A percentile compares a stretch with the other conserved stretches of the same genome.
These are phyloP conservation scores for Drosophila antonietae DNA, from an alignment of 2,888 invertebrate species.

Conservation along the genomic window DNA sequence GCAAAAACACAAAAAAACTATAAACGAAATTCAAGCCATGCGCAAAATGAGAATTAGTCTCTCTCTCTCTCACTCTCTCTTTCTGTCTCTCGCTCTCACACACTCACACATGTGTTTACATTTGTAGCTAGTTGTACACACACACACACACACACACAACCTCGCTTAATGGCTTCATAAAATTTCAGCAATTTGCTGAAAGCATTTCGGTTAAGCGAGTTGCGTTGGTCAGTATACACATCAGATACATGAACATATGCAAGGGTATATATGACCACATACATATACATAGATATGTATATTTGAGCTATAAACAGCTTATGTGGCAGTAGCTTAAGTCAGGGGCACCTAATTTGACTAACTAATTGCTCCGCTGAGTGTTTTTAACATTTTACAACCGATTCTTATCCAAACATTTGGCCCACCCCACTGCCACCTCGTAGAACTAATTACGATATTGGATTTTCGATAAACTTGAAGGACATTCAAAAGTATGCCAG, in stretches of 20 bases:
- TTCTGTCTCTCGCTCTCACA: background rate
- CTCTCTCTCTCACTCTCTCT: background rate
- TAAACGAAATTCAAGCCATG: slow-evolving; percentile 14
- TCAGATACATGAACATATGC: background rate
- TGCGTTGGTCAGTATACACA: slow-evolving; percentile 57
- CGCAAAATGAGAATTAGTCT: slow-evolving; percentile 23
- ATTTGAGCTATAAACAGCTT: background rate
- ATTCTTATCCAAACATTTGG: slow-evolving; percentile 4
- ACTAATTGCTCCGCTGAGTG: slow-evolving; percentile 11
- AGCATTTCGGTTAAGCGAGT: slow-evolving; percentile 31
- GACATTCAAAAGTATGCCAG: background rate
- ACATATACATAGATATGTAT: background rate
- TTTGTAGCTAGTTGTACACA: slow-evolving; percentile 11
- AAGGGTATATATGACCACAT: background rate
- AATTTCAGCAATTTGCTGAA: slow-evolving; percentile 17
- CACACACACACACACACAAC: background rate
- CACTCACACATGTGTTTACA: background rate
- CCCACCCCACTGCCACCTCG: background rate
- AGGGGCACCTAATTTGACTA: slow-evolving; percentile 7
- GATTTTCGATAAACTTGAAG: background rate
- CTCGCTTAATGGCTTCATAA: slow-evolving; percentile 25
- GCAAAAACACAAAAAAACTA: background rate
- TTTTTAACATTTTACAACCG: background rate
- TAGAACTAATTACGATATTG: background rate
- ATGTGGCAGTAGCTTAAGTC: background rate